Evolutionary conservation across 2,888 invertebrate genomes (phyloP), one percentile per base, ranked within the genome.

Genomic region (Anoncus sp.): DNA sequence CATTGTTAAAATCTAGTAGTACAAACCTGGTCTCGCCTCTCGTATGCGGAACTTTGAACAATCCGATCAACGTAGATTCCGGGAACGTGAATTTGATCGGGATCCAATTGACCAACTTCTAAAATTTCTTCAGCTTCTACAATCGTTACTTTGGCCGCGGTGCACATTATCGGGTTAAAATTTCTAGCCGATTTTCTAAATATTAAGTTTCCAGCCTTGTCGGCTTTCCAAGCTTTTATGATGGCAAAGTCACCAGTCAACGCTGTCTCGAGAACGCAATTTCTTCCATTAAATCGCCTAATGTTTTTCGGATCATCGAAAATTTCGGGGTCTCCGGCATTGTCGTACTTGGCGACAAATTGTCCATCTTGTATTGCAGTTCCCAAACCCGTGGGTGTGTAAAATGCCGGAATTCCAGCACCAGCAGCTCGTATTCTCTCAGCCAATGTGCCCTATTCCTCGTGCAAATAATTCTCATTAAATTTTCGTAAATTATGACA

Each of bases 61-160:
- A 99, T 93, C 85, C 98, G 94, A 86, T 99, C 95, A 0, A 99
- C 97, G 92, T 95, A 99, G 86, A 99, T 96, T 38, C 98, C 97
- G 1, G 99, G 99, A 6, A 99, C 93, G 91, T 99, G 99, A 14
- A 99, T 93, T 81, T 94, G 92, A 88, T 97, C 96, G 7, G 97
- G 96, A 76, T 95, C 93, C 43, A 98, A 92, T 82, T 93, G 92
- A 62, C 99, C 99, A 22, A 94, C 91, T 38, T 96, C 95, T 0
- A 99, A 98, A 82, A 99, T 97, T 92, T 99, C 99, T 92, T 99
- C 99, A 0, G 99, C 98, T 92, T 99, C 99, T 0, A 95, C 98
- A 66, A 99, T 97, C 0, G 97, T 96, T 1, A 95, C 92, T 91
- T 94, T 96, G 0, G 97, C 98, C 10, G 99, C 99, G 91, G 95